Evolutionary conservation across 2,113 vertebrate genomes (phyloP).

Genomic region (Danio rerio): DNA sequence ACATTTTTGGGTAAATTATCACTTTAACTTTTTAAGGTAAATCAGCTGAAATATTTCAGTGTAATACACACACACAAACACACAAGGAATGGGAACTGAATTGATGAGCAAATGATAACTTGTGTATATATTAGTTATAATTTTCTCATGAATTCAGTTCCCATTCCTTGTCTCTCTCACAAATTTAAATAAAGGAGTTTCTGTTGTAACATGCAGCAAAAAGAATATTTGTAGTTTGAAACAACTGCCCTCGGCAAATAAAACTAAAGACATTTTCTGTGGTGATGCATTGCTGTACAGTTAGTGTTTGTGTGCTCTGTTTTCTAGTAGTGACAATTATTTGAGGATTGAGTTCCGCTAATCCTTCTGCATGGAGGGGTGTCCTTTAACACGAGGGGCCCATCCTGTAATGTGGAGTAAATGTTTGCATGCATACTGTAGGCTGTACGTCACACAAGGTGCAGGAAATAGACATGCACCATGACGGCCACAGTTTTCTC

Average conservation of each 20-base stretch:
- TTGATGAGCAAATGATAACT: too few relatives aligned
- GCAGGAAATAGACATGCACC: slow-evolving; percentile 8
- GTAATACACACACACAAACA: too few relatives aligned
- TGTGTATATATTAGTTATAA: too few relatives aligned
- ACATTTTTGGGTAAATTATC: too few relatives aligned
- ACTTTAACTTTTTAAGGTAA: too few relatives aligned
- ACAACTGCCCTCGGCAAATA: neutral
- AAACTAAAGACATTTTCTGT: neutral
- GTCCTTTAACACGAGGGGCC: neutral
- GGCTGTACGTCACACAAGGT: neutral
- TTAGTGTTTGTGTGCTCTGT: neutral
- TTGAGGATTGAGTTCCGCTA: neutral
- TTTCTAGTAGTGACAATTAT: neutral
- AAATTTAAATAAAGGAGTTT: neutral
- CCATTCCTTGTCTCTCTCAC: neutral
- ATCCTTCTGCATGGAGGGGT: neutral
- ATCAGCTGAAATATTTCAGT: too few relatives aligned
- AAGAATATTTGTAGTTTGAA: neutral
- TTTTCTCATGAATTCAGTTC: neutral
- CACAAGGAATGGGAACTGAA: too few relatives aligned
- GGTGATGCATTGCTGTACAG: neutral
- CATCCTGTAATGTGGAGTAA: neutral
- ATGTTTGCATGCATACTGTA: neutral
- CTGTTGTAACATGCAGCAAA: slow-evolving; percentile 1
- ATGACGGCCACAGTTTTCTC: neutral